Evolutionary conservation across 2,888 invertebrate genomes (phyloP).

Genomic region (Tuberolachnus salignus): DNA sequence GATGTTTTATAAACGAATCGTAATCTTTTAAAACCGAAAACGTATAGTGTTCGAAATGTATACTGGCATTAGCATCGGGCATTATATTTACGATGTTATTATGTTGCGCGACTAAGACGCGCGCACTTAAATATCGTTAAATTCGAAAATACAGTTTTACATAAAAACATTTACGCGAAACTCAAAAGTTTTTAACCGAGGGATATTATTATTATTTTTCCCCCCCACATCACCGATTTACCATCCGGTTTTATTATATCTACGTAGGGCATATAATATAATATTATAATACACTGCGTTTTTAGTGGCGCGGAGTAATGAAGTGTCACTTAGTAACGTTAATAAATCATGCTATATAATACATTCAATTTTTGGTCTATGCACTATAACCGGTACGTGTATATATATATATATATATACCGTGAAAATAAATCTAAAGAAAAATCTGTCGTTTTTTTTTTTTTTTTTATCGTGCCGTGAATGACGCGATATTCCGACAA

Average conservation of each 20-base stretch:
- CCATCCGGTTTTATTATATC: constrained; percentile 27
- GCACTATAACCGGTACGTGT: background rate
- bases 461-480: background rate
- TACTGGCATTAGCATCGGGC: no score
- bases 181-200: constrained; percentile 3
- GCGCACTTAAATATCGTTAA: background rate
- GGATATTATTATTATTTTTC: background rate
- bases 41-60: no score
- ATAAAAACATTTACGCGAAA: background rate
- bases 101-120: no score
- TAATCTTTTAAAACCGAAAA: no score
- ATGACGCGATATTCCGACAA: constrained; percentile 17
- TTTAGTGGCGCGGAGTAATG: background rate
- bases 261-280: no score
- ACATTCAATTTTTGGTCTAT: background rate
- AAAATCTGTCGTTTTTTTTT: constrained; percentile 36
- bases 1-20: no score
- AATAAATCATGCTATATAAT: constrained; percentile 24
- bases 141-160: background rate
- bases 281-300: no score
- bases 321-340: constrained; percentile 20
- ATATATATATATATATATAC: background rate
- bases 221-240: no score
- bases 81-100: no score
- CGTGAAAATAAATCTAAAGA: background rate